Percentiles rank a stretch among this genome's conserved stretches.
Conservation (phyloP, 2,888 invertebrate genomes). For the Papilio gigon region DNA sequence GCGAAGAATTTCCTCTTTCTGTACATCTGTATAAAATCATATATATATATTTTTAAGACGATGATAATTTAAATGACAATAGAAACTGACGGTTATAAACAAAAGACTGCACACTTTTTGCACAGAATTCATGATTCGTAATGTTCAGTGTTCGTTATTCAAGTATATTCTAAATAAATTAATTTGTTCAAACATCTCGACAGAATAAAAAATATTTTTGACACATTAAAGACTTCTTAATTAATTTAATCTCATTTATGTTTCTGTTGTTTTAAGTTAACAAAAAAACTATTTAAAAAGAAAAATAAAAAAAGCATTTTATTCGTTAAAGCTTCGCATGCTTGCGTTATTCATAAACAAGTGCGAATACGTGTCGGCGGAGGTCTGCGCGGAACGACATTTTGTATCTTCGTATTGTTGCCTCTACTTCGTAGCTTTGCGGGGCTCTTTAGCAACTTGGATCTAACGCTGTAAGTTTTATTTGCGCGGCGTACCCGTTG, state of each 20-base stretch:
- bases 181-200: no score
- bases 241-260: no score
- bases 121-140: no score
- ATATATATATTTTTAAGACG: no score
- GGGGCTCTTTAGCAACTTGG: constrained; percentile 26
- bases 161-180: no score
- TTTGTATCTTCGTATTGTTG: constrained; percentile 35
- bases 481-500: constrained; percentile 32
- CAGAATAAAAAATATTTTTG: no score
- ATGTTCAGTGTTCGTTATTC: no score
- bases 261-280: not conserved
- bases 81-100: no score
- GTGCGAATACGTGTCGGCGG: constrained; percentile 15
- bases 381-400: constrained; percentile 25
- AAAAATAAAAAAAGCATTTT: not conserved
- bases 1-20: constrained; percentile 2
- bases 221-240: no score
- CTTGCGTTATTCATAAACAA: constrained; percentile 30
- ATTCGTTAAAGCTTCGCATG: not conserved
- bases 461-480: constrained; percentile 39
- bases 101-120: no score
- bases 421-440: constrained; percentile 26
- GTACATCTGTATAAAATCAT: not conserved
- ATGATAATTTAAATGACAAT: no score
- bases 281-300: not conserved